Base-by-base conservation (phyloP, 2,888 invertebrate genomes). In the Hirudinaria manillensis region DNA sequence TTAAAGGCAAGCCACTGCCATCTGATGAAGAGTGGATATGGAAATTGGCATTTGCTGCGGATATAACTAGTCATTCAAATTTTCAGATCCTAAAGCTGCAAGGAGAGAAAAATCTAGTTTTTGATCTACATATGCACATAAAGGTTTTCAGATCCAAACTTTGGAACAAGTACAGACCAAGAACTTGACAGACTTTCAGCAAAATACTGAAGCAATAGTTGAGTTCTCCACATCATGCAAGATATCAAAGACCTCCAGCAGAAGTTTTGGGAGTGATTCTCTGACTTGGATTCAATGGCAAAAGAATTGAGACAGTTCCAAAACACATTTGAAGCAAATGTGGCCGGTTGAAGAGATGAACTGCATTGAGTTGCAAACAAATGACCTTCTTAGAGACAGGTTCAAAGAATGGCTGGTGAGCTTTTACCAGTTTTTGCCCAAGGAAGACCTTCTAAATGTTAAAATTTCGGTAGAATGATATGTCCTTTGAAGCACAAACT, bases 261-360 rank as follows among this genome's bases (percentile, higher is more conserved):
- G 53, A 13, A 53, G 53, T 53, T 53, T 53, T 21, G 21, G 53
- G 53, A 53, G 53, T 21, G 53, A 21, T 53, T 53, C 21, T 53
- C 53, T 53, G 53, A 53, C 53, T 53, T 53, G 53, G 53, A 53
- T 53, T 53, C 53, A 53, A 53, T 16, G 53, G 53, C 53, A 53
- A 21, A 53, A 53, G 53, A 53, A 53, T 13, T 53, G 53, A 53
- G 53, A 21, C 53, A 16, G 21, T 53, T 53, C 21, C 53, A 53
- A 53, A 53, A 53, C 21, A 13, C 53, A 53, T 53, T 53, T 53
- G 13, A 53, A 53, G 53, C 53, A 53, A 21, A 53, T 53, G 53
- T 53, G 53, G 21, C 13, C 53, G 21, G 53, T 53, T 53, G 53
- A 16, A 16, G 13, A 53, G 21, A 53, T 13, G 53, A 53, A 53